Evolutionary conservation across 2,888 invertebrate species (phyloP).

Genomic region (Bhutanitis thaidina): DNA sequence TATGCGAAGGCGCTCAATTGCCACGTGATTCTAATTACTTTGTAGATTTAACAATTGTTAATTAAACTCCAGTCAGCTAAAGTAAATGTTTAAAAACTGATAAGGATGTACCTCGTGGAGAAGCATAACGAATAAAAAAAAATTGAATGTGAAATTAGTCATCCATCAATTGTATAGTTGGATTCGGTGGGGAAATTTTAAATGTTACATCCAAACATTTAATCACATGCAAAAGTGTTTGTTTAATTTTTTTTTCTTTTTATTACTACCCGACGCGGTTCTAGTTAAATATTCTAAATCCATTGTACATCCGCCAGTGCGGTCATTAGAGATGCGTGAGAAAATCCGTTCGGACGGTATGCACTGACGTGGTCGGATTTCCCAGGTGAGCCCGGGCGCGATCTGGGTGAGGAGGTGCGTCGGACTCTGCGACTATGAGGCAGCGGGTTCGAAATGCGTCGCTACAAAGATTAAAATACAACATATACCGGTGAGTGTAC

Average conservation of each 20-base stretch:
- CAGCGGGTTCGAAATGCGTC: constrained; percentile 50
- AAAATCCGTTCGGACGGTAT: constrained; percentile 43
- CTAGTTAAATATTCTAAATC: constrained; percentile 28
- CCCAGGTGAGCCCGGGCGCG: constrained; percentile 64
- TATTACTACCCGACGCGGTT: not conserved
- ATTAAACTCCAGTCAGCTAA: not conserved
- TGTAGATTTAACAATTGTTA: not conserved
- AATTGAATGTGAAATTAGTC: not conserved
- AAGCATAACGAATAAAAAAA: not conserved
- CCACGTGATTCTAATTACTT: constrained; percentile 1
- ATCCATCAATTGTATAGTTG: not conserved
- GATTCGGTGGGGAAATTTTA: not conserved
- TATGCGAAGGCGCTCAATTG: not conserved
- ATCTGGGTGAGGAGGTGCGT: constrained; percentile 71
- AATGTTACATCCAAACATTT: not conserved
- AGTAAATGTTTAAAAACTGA: not conserved
- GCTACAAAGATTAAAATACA: constrained; percentile 45
- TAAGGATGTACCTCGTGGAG: not conserved
- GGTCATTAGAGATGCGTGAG: constrained; percentile 49
- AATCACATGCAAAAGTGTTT: not conserved
- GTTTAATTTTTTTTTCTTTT: no score
- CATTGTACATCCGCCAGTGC: constrained; percentile 37
- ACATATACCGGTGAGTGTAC: constrained; percentile 64
- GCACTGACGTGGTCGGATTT: constrained; percentile 42
- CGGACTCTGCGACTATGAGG: constrained; percentile 61